Conservation (phyloP, 2,113 vertebrate genomes). For the Grammomys dolichurus region DNA sequence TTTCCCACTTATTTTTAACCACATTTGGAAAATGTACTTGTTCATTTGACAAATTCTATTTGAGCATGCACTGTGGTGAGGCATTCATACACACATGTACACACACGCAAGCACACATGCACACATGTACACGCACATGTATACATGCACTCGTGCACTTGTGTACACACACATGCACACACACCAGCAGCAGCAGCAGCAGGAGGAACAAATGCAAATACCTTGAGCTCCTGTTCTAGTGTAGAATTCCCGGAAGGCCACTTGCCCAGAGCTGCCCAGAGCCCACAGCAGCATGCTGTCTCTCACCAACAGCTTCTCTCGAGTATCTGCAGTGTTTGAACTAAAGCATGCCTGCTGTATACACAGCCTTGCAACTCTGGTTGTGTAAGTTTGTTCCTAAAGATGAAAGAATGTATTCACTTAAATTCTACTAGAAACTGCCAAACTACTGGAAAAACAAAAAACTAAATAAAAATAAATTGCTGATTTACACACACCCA, state of each 20-base stretch:
- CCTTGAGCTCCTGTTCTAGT: neutral
- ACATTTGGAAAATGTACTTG: neutral
- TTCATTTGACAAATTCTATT: neutral
- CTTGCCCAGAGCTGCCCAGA: neutral
- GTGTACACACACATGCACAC: neutral
- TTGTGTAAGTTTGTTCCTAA: neutral
- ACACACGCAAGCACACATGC: neutral
- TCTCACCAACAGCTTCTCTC: neutral
- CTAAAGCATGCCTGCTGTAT: no score
- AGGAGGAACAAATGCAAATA: neutral
- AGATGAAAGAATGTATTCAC: neutral
- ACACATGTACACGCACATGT: neutral
- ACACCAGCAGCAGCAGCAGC: neutral
- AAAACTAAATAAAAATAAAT: neutral
- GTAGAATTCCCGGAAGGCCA: neutral
- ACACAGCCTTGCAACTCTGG: neutral
- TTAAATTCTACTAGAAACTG: neutral
- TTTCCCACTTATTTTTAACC: neutral
- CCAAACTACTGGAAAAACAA: neutral
- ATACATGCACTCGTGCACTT: no score
- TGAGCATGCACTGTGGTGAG: neutral
- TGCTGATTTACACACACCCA: neutral
- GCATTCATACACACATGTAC: no score
- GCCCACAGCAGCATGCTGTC: accelerated
- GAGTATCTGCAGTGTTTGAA: no score